Conservation (phyloP, 2,113 vertebrate genomes). For the Tyrannus savana region DNA sequence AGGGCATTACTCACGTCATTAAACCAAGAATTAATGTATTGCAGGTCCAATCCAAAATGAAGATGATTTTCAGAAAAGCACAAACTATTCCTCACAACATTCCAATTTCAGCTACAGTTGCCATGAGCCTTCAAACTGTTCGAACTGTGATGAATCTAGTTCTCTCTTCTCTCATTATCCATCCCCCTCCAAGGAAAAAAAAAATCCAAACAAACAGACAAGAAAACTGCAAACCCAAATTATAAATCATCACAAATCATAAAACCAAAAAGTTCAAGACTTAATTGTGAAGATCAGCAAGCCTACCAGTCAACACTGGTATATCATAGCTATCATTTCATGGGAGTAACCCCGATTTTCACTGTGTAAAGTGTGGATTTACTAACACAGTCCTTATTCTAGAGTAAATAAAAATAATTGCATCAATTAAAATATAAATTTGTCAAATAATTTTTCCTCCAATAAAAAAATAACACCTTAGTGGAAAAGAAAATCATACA, state of each 20-base stretch:
- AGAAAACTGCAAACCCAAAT: neutral
- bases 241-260: neutral
- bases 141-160: neutral
- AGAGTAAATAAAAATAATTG: neutral
- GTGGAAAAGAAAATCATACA: neutral
- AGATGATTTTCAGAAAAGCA: neutral
- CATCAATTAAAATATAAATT: neutral
- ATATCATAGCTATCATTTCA: neutral
- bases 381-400: neutral
- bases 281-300: neutral
- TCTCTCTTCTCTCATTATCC: neutral
- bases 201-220: neutral
- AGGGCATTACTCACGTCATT: neutral
- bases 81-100: neutral
- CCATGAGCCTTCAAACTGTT: neutral
- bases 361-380: neutral
- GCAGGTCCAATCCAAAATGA: neutral
- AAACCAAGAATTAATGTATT: neutral
- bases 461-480: neutral
- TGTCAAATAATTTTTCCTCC: neutral
- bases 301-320: neutral
- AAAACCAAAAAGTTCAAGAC: neutral
- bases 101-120: neutral
- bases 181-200: rapidly evolving
- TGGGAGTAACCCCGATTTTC: neutral